A percentile compares a stretch with the other conserved stretches of the same genome.
Conservation (phyloP, 2,888 invertebrate genomes). For the Junonia oenone region DNA sequence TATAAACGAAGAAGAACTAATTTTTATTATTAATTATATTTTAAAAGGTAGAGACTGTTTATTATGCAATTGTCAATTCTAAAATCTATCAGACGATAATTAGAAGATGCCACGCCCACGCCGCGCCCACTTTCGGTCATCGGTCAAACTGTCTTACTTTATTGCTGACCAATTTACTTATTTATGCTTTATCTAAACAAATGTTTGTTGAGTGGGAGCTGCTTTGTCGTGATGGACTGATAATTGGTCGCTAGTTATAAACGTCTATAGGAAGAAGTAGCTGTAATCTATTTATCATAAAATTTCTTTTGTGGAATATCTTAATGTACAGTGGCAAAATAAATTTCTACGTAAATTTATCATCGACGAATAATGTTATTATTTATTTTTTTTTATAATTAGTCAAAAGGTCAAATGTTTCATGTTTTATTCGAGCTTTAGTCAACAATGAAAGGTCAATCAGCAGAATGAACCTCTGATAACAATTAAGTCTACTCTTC, state of each 20-base stretch:
- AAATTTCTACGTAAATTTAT: not conserved
- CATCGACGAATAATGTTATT: not conserved
- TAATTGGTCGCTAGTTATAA: slow-evolving; percentile 15
- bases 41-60: not conserved
- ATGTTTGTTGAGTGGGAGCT: slow-evolving; percentile 26
- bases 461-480: not conserved
- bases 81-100: slow-evolving; percentile 33
- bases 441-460: not conserved
- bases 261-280: not conserved
- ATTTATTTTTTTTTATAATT: not conserved
- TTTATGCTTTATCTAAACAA: slow-evolving; percentile 32
- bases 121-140: slow-evolving; percentile 35
- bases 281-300: not conserved
- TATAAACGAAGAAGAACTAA: not conserved
- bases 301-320: not conserved
- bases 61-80: slow-evolving; percentile 3
- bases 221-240: slow-evolving; percentile 26
- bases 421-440: not conserved
- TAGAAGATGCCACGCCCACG: slow-evolving; percentile 35
- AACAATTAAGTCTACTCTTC: not conserved
- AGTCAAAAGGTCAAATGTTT: not conserved
- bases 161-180: slow-evolving; percentile 33
- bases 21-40: not conserved
- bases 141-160: slow-evolving; percentile 33
- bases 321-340: not conserved